Evolutionary conservation across 2,113 vertebrate genomes (phyloP).

Genomic region (Caloenas nicobarica): DNA sequence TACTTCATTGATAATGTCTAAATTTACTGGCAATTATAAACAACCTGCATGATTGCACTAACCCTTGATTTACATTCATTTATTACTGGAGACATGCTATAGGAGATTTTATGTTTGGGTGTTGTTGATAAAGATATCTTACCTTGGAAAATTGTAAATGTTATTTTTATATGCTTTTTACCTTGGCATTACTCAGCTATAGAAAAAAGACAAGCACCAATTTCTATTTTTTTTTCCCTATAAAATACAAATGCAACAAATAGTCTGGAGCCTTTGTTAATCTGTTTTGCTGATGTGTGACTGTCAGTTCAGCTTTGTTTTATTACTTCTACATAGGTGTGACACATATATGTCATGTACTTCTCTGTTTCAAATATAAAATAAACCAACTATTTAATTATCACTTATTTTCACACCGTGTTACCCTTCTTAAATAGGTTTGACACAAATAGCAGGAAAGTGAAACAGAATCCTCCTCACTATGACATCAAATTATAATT

Average conservation of each 20-base stretch:
- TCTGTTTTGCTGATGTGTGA: neutral
- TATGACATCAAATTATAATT: neutral
- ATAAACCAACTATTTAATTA: neutral
- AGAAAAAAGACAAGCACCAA: neutral
- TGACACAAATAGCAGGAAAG: neutral
- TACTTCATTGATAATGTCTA: conserved; percentile 4
- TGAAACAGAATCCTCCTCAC: neutral
- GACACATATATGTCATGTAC: neutral
- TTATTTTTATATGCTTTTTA: neutral
- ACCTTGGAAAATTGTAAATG: neutral
- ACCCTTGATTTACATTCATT: neutral
- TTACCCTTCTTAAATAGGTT: neutral
- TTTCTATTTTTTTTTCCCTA: neutral
- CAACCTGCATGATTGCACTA: neutral
- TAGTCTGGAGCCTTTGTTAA: neutral
- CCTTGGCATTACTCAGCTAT: neutral
- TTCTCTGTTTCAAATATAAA: neutral
- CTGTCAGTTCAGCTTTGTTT: neutral
- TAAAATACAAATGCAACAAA: neutral
- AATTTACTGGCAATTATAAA: conserved; percentile 18
- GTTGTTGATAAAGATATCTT: neutral
- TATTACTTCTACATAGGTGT: neutral
- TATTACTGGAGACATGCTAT: neutral
- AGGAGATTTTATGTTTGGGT: neutral
- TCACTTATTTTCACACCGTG: neutral